Evolutionary conservation across 1,140 invertebrate species (phyloP), one percentile per base, ranked within the genome.

Genomic region (Lordiphosa stackelbergi): DNA sequence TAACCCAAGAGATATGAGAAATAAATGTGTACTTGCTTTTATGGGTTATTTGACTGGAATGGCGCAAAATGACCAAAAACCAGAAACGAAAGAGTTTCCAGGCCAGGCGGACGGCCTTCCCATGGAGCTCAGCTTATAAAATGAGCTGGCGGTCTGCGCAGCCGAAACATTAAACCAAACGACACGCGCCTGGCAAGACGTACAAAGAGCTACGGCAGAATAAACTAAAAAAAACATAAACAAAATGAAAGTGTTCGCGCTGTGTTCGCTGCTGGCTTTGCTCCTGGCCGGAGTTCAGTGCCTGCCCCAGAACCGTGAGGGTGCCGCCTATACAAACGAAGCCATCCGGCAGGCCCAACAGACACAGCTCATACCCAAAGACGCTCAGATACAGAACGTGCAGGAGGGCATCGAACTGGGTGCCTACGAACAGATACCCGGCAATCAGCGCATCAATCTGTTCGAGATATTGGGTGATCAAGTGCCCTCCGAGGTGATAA

Each of bases 301-400:
- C n/a, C 90, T 90, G 35, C 93, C 93, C 0, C 92, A 93, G 87
- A 56, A 48, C 1, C 91, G 94, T 64, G 94, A 95, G 69, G 94
- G 94, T 0, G 92, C 93, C 16, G 91, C 91, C 49, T 95, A 94
- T 88, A 94, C 93, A 57, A 93, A 94, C 70, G 94, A 95, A 83
- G 94, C 94, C n/a, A 95, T 95, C 74, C 91, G 92, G 53, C 94
- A 95, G 88, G 94, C 94, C 0, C 94, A 95, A 87, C 94, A 92
- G 86, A 95, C 94, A 1, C 92, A 92, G 68, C 90, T 95, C 42
- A 95, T 95, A 64, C 94, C 94, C 4, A 94, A 94, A 79, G 94
- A 95, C 75, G 94, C 94, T n/a, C 91, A 93, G 69, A 95, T 95
- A 54, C 94, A 95, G 79, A 86, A 93, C 89, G 94, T 95, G 0